phyloP scores from a whole-genome alignment of 2,888 invertebrate species.

The Lobophora halterata region DNA sequence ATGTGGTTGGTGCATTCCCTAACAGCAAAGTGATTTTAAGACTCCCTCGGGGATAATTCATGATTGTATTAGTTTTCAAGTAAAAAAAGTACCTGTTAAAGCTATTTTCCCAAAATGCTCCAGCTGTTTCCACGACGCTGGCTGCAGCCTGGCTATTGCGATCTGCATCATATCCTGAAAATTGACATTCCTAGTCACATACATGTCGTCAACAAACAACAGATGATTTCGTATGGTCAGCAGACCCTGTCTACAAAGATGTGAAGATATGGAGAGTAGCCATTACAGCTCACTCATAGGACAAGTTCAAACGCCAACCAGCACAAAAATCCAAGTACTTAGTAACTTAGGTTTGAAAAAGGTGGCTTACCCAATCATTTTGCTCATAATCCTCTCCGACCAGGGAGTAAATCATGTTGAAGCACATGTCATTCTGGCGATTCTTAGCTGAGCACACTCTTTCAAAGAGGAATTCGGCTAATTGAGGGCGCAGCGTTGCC shows the following conservation, averaged over 20 bases:
- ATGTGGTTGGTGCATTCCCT: no score
- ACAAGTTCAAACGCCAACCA: no score
- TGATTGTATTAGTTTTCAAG: no score
- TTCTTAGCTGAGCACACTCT: constrained; percentile 48
- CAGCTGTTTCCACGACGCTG: constrained; percentile 50
- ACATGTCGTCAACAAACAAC: no score
- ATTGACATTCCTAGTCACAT: background rate
- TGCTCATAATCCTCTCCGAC: constrained; percentile 71
- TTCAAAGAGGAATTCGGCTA: constrained; percentile 43
- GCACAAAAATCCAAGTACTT: no score
- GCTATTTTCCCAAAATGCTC: constrained; percentile 62
- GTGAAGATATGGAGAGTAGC: no score
- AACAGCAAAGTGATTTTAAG: no score
- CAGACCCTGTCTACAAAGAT: no score
- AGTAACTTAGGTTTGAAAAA: no score
- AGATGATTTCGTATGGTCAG: no score
- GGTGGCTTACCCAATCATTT: constrained; percentile 59
- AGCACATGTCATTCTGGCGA: constrained; percentile 56
- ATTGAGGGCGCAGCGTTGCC: constrained; percentile 35
- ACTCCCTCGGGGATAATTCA: no score
- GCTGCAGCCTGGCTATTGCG: constrained; percentile 46
- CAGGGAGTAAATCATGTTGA: constrained; percentile 46
- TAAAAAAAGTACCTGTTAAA: constrained; percentile 55
- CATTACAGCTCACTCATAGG: no score
- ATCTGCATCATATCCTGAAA: constrained; percentile 50